Evolutionary conservation across 23 tunicate species (phyloP).

Genomic region (Styela clava): DNA sequence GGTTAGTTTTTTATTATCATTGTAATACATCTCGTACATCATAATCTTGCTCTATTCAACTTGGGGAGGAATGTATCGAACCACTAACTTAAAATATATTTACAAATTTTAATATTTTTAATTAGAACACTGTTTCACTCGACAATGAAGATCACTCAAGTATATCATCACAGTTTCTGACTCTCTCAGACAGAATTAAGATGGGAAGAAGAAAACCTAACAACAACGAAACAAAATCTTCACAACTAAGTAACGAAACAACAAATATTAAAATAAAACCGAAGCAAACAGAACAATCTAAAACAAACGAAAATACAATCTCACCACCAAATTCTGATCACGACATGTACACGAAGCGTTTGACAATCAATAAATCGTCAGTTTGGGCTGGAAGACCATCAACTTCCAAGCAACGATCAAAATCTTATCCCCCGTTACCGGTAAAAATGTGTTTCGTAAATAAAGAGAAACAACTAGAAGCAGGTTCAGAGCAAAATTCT

Average conservation of each 20-base stretch:
- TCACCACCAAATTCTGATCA: conserved; percentile 3
- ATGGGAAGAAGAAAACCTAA: conserved; percentile 4
- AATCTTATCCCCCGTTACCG: not conserved
- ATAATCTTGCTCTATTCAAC: too few relatives aligned
- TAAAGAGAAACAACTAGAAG: too few relatives aligned
- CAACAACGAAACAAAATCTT: not conserved
- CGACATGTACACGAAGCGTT: not conserved
- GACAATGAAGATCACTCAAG: too few relatives aligned
- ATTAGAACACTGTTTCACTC: too few relatives aligned
- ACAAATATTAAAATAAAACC: not conserved
- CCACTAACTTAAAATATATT: too few relatives aligned
- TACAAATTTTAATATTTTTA: too few relatives aligned
- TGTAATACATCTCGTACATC: too few relatives aligned
- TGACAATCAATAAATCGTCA: not conserved
- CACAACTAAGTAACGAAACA: not conserved
- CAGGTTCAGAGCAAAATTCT: not conserved
- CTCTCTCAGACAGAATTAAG: conserved; percentile 24
- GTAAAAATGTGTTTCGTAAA: not conserved
- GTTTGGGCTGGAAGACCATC: not conserved
- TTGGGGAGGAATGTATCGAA: too few relatives aligned
- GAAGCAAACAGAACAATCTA: not conserved
- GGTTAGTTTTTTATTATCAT: too few relatives aligned
- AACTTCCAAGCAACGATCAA: not conserved
- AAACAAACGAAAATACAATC: not conserved
- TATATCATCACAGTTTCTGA: not conserved